A percentile compares a stretch with the other conserved stretches of the same genome.
These are phyloP conservation scores for Clivina fossor DNA, from an alignment of 2,888 invertebrate genomes.

Conservation along the genomic window DNA sequence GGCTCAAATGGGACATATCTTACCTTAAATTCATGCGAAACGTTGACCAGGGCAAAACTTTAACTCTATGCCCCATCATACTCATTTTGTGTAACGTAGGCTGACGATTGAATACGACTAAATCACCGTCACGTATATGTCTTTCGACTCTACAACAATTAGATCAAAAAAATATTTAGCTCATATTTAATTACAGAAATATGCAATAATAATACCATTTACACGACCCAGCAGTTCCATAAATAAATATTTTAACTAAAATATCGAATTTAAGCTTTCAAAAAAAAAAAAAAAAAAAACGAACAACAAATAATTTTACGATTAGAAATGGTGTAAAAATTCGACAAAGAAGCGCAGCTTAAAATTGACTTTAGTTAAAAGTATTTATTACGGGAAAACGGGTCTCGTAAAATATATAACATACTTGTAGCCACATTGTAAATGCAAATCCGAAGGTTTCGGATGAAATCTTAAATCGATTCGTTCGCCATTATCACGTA, in stretches of 20 bases:
- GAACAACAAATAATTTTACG: too few species aligned
- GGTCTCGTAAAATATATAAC: too few species aligned
- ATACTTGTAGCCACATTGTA: constrained; percentile 88
- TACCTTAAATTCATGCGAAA: constrained; percentile 95
- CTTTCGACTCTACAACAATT: constrained; percentile 82
- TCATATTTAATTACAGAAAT: constrained; percentile 24
- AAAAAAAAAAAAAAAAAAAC: too few species aligned
- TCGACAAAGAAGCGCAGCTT: too few species aligned
- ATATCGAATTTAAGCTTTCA: too few species aligned
- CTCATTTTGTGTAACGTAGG: constrained; percentile 99
- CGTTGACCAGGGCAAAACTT: constrained; percentile 98
- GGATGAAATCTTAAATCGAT: constrained; percentile 98
- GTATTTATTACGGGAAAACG: too few species aligned
- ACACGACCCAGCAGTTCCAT: background rate
- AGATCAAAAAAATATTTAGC: constrained; percentile 9
- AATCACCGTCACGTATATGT: constrained; percentile 96
- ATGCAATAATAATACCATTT: constrained; percentile 2
- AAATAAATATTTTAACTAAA: constrained; percentile 1
- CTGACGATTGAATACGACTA: constrained; percentile 99
- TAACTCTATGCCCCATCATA: constrained; percentile 99
- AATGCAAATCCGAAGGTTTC: constrained; percentile 92
- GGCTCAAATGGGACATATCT: too few species aligned
- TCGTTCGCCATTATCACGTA: constrained; percentile 97
- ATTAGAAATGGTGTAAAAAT: too few species aligned
- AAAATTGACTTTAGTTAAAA: too few species aligned